These are phyloP conservation scores for Lates calcarifer DNA, from an alignment of 2,113 vertebrate genomes.

Conservation along the genomic window DNA sequence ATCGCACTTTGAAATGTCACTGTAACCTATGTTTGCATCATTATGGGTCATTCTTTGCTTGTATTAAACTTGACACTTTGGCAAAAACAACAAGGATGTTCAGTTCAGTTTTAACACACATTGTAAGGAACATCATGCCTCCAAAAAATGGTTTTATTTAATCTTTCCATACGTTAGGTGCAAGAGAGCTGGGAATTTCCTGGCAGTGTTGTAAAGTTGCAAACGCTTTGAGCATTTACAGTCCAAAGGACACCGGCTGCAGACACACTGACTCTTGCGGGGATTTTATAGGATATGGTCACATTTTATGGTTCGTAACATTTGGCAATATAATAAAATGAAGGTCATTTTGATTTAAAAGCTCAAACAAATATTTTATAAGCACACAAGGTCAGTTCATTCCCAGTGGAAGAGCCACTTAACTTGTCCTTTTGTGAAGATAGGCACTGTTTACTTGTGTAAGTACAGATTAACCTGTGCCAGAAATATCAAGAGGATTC, in stretches of 20 bases:
- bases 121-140: not conserved
- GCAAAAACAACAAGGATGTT: constrained; percentile 4
- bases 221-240: constrained; percentile 3
- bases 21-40: constrained; percentile 11
- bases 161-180: not conserved
- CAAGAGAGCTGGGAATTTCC: no score
- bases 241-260: constrained; percentile 5
- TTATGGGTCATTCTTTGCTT: constrained; percentile 20
- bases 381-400: constrained; percentile 19
- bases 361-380: constrained; percentile 42
- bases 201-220: not conserved
- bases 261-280: not conserved
- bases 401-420: not conserved
- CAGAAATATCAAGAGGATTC: not conserved
- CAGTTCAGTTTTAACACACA: not conserved
- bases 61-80: not conserved
- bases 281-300: constrained; percentile 37
- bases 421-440: not conserved
- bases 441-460: not conserved
- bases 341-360: constrained; percentile 59
- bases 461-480: not conserved
- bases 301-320: constrained; percentile 49
- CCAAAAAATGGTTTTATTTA: not conserved
- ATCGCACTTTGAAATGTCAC: constrained; percentile 46
- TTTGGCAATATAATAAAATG: constrained; percentile 34